Percentiles rank a stretch among this genome's conserved stretches.
These are phyloP conservation scores for Nomada hirtipes DNA, from an alignment of 2,888 invertebrate species.

Conservation along the genomic window DNA sequence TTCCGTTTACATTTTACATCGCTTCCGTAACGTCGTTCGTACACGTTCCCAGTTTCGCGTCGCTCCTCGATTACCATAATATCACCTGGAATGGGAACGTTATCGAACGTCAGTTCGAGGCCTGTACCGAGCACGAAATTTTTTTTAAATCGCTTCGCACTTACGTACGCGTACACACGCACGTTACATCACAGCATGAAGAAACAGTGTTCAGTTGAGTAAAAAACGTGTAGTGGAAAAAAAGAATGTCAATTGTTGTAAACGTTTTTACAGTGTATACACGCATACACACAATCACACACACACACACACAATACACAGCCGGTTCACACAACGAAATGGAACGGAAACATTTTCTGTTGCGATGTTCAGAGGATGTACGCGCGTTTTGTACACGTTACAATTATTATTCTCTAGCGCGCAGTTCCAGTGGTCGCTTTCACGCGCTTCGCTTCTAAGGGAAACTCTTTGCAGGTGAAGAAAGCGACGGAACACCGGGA, in stretches of 20 bases:
- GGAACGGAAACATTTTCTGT: slow-evolving; percentile 24
- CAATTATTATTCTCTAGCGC: slow-evolving; percentile 16
- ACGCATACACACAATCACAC: neutral
- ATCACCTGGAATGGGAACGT: slow-evolving; percentile 23
- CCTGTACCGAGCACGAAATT: neutral
- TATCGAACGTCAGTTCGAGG: slow-evolving; percentile 26
- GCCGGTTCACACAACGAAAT: neutral
- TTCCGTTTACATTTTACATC: slow-evolving; percentile 16
- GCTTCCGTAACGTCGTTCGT: slow-evolving; percentile 42
- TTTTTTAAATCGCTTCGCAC: slow-evolving; percentile 25
- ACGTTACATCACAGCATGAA: slow-evolving; percentile 30
- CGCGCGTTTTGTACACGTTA: slow-evolving; percentile 26
- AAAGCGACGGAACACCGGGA: slow-evolving; percentile 79
- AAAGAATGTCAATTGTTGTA: slow-evolving; percentile 1
- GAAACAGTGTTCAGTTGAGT: slow-evolving; percentile 3
- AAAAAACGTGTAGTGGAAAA: neutral
- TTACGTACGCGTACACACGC: neutral
- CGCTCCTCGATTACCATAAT: slow-evolving; percentile 21
- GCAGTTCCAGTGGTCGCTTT: slow-evolving; percentile 48
- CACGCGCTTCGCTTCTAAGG: slow-evolving; percentile 72
- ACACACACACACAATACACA: neutral
- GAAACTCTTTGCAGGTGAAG: slow-evolving; percentile 81
- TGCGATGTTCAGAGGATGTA: slow-evolving; percentile 24
- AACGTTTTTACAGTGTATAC: neutral
- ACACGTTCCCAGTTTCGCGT: slow-evolving; percentile 31